phyloP scores from a whole-genome alignment of 1,140 invertebrate genomes.

The Macrobrachium nipponense region DNA sequence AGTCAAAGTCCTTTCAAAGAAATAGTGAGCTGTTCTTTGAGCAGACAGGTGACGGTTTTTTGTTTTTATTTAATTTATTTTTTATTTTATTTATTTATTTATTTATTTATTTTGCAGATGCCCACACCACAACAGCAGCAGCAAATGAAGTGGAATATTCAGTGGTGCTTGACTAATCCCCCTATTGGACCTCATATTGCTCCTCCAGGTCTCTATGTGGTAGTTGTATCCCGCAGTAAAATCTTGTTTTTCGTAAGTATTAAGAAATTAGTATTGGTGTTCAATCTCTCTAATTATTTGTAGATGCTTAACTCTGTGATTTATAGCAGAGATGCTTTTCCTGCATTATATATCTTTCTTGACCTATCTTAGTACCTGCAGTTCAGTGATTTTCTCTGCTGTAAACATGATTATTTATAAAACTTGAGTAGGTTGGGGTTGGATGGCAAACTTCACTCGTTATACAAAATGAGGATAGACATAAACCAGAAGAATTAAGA shows the following conservation, averaged over 20 bases:
- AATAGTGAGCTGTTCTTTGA: not conserved
- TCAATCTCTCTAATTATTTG: not conserved
- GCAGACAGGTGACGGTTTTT: not conserved
- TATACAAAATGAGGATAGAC: too few species aligned
- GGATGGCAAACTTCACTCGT: too few species aligned
- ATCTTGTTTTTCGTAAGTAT: conserved; percentile 88
- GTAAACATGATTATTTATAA: too few species aligned
- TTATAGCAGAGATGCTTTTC: too few species aligned
- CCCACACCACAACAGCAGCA: conserved; percentile 76
- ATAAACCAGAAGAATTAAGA: too few species aligned
- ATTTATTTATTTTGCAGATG: conserved; percentile 67
- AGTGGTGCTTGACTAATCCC: conserved; percentile 91
- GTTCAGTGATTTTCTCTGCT: too few species aligned
- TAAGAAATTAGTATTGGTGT: not conserved
- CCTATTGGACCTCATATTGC: conserved; percentile 86
- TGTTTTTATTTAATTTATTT: too few species aligned
- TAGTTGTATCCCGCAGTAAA: conserved; percentile 85
- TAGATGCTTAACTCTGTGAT: not conserved
- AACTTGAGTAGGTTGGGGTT: too few species aligned
- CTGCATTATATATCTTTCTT: too few species aligned
- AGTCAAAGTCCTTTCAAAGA: too few species aligned
- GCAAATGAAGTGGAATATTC: conserved; percentile 85
- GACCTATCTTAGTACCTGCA: too few species aligned
- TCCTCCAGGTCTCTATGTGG: conserved; percentile 84
- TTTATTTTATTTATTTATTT: too few species aligned